These are phyloP conservation scores for Abramis brama DNA, from an alignment of 2,113 vertebrate species.

Conservation along the genomic window DNA sequence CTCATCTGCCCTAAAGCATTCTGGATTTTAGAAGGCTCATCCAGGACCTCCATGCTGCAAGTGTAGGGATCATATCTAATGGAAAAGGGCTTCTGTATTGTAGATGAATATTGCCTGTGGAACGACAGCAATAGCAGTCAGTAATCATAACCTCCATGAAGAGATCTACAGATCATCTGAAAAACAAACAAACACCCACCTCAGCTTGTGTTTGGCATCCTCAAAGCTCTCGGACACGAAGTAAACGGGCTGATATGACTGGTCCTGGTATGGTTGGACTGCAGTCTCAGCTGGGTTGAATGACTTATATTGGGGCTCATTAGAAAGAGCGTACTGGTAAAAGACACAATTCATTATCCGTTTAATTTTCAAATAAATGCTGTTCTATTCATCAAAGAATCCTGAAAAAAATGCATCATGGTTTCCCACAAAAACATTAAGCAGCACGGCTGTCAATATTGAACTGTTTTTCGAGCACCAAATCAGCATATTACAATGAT, in stretches of 20 bases:
- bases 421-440: neutral
- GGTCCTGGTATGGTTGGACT: slow-evolving; percentile 80
- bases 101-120: slow-evolving; percentile 75
- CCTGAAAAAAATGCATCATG: too few relatives aligned
- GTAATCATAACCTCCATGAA: neutral
- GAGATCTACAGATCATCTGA: neutral
- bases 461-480: neutral
- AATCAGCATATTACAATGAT: neutral
- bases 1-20: slow-evolving; percentile 71
- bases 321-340: slow-evolving; percentile 80
- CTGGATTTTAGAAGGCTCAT: slow-evolving; percentile 77
- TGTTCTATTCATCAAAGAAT: neutral
- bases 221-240: slow-evolving; percentile 86
- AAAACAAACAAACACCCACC: slow-evolving; percentile 58
- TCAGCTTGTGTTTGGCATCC: slow-evolving; percentile 81
- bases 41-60: slow-evolving; percentile 77
- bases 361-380: neutral
- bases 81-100: slow-evolving; percentile 78
- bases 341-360: neutral
- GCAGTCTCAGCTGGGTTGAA: slow-evolving; percentile 81
- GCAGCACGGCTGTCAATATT: neutral
- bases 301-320: slow-evolving; percentile 78
- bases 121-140: neutral
- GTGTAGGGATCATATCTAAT: slow-evolving; percentile 77
- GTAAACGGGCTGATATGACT: slow-evolving; percentile 82